Base-by-base conservation (phyloP, 2,113 vertebrate species). In the Penelope pileata region DNA sequence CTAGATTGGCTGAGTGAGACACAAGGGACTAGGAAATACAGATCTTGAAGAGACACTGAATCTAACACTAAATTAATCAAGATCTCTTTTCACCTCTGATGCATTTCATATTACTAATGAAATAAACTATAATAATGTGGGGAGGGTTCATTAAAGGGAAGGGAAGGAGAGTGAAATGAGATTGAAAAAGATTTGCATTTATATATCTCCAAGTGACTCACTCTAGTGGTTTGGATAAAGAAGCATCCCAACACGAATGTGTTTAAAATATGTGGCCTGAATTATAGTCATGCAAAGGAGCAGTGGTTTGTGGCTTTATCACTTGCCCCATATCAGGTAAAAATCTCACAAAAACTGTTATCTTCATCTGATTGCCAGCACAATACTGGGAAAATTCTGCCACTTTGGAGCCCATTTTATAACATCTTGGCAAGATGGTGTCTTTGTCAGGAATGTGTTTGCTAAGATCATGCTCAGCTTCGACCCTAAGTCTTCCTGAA, bases 251-350 rank as follows among this genome's bases (percentile, higher is more conserved):
- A 76, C 5, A 36, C 27, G 27, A 34, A 6, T 16, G 11, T 34
- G 11, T 26, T 74, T 86, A 19, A 77, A 66, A 29, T 38, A 21
- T 2, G 10, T 59, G 30, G 21, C 43, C 27, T 73, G 40, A 62
- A 77, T 54, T n/a, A 54, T 32, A 50, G 36, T 69, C 0, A 5
- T 27, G 1, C 23, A 82, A 62, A 91, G 22, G 10, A 79, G 3
- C 2, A 42, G 12, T 15, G 10, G 3, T 29, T 29, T 63, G 16
- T 30, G 59, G n/a, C 10, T 42, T 72, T 75, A 12, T 27, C 22
- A 36, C 36, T 48, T 89, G 24, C 18, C 4, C 6, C 4, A 0
- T n/a, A 30, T 24, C 48, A 69, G 1, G 1, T 5, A 54, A 67
- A 90, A 64, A 21, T 32, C 5, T 86, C 29, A 77, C 8, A 53